Base-by-base conservation (phyloP, 2,888 invertebrate genomes). In the Unio delphinus region DNA sequence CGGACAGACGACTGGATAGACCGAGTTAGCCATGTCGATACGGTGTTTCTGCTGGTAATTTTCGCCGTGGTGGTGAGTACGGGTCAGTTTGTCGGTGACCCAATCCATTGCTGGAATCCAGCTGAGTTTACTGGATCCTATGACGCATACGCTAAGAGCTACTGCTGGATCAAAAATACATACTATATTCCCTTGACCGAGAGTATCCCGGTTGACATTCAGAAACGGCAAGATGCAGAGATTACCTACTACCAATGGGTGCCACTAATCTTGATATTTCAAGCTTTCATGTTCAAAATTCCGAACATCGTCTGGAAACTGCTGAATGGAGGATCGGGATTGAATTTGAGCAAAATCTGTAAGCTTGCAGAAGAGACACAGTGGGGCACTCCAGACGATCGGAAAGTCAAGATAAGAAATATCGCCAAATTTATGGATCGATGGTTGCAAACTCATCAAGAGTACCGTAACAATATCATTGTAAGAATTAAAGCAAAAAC, bases 111-210 rank as follows among this genome's bases (percentile, higher is more conserved):
- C 73, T 87, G 87, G 87, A 83, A 80, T 58, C 84, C 85, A 11
- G 85, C 85, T 0, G 80, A 85, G 67, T 83, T 83, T 58, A 81
- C 82, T 17, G 82, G 84, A 7, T 83, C 85, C 30, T 87, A 83
- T 71, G 87, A 85, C 58, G 80, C 82, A 34, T 87, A 87, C 65
- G 82, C 87, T 45, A 85, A 85, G 62, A 81, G 80, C 69, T 81
- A 83, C 74, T 87, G 87, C 81, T 87, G 87, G 87, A 85, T 87
- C 55, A 83, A 84, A 66, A 87, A 87, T 73, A 87, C 87, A 63
- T 87, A 87, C 70, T 87, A 82, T 73, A 82, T 87, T 57, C 85
- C 87, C 7, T 82, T 87, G 84, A 80, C 82, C 63, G 83, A 84
- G 55, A 75, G 81, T 17, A 87, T 87, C 55, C 87, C 87, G 0